Conservation (phyloP, 2,113 vertebrate species). For the Ctenodactylus gundi region DNA sequence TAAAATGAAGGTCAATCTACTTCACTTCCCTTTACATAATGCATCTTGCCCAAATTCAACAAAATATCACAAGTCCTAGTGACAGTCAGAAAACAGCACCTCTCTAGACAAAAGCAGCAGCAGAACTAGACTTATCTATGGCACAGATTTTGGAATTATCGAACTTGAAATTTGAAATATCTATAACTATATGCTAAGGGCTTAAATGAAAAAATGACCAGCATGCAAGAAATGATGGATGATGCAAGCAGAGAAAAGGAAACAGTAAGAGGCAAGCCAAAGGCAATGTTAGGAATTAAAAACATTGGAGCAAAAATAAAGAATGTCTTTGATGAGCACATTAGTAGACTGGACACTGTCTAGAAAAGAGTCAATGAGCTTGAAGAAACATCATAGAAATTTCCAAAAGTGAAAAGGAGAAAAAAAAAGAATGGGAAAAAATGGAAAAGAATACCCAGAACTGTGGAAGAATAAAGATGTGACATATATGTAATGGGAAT, state of each 20-base stretch:
- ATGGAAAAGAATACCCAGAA: slow-evolving; percentile 4
- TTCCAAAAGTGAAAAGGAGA: background rate
- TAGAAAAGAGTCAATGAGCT: background rate
- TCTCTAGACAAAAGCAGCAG: background rate
- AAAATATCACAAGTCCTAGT: background rate
- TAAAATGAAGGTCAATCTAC: background rate
- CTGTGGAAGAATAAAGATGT: background rate
- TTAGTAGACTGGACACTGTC: background rate
- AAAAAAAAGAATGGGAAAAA: background rate
- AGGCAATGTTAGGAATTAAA: background rate
- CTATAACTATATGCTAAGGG: background rate
- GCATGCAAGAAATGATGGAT: background rate
- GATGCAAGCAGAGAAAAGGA: background rate
- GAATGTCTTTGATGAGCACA: background rate
- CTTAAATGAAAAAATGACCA: background rate
- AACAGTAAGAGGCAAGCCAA: background rate
- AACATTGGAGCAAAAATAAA: background rate
- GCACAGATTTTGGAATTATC: background rate
- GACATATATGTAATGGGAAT: background rate
- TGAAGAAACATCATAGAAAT: background rate
- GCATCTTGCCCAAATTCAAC: background rate
- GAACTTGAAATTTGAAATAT: background rate
- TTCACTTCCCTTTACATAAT: background rate
- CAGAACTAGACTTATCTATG: background rate
- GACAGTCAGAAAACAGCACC: background rate